A percentile compares a stretch with the other conserved stretches of the same genome.
Conservation (phyloP, 2,797 vertebrate species). For the Miichthys miiuy region DNA sequence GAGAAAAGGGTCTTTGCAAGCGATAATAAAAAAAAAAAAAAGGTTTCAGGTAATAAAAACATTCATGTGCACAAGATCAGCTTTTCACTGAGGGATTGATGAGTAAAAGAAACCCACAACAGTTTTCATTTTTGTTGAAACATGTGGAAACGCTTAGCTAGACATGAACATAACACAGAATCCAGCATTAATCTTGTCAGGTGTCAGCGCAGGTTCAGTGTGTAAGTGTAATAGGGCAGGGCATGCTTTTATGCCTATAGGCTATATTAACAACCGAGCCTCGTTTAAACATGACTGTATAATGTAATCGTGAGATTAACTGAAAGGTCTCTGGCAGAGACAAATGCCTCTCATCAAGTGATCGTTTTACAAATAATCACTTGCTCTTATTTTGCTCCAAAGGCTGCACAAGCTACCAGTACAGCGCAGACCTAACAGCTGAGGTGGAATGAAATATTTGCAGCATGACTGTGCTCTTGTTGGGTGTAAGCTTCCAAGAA, state of each 20-base stretch:
- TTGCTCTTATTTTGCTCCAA: constrained; percentile 4
- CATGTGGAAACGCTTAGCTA: background rate
- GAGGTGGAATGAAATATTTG: constrained; percentile 14
- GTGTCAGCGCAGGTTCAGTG: background rate
- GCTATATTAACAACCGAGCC: background rate
- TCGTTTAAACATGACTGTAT: background rate
- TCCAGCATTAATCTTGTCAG: background rate
- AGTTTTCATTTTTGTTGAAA: background rate
- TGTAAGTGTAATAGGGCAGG: background rate
- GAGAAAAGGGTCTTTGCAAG: background rate
- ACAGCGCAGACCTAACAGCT: background rate
- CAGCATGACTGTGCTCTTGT: background rate
- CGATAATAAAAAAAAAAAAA: too few relatives aligned
- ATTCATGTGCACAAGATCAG: background rate
- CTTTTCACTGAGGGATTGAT: background rate
- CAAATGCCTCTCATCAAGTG: background rate
- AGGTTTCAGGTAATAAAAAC: background rate
- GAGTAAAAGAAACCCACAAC: background rate
- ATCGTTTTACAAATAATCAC: constrained; percentile 3
- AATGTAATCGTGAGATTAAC: background rate
- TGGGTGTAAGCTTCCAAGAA: constrained; percentile 8
- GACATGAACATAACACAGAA: background rate
- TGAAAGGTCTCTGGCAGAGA: background rate
- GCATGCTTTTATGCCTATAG: background rate
- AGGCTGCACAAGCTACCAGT: background rate